Evolutionary conservation across 2,888 invertebrate genomes (phyloP).

Genomic region (Drosophila fulvimacula): DNA sequence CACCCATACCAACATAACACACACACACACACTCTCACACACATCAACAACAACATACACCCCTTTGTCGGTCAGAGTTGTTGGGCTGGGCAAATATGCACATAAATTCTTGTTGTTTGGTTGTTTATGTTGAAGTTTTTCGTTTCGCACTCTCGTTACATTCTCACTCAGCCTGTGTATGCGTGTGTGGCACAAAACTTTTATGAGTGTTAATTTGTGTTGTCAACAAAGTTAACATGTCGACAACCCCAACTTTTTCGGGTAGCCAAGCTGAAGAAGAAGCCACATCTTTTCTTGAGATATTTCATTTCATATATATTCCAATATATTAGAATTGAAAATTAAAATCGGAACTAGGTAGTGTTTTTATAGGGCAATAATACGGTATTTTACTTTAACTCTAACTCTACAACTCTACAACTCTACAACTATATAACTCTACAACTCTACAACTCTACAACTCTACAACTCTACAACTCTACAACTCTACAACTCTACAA

Average conservation of each 20-base stretch:
- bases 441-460: neutral
- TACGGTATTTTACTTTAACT: too few relatives aligned
- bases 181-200: constrained; percentile 52
- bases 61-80: constrained; percentile 14
- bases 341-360: too few relatives aligned
- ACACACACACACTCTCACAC: neutral
- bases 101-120: constrained; percentile 63
- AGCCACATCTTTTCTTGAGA: neutral
- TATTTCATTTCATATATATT: neutral
- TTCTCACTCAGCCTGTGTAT: constrained; percentile 10
- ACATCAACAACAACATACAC: neutral
- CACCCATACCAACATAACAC: neutral
- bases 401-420: neutral
- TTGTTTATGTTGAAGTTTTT: constrained; percentile 56
- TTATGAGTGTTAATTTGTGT: constrained; percentile 76
- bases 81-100: constrained; percentile 50
- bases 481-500: neutral
- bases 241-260: constrained; percentile 20
- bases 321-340: neutral
- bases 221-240: constrained; percentile 74
- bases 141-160: constrained; percentile 46
- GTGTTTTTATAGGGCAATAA: too few relatives aligned
- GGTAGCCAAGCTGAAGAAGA: neutral
- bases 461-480: neutral
- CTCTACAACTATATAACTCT: neutral